Base-by-base conservation (phyloP, 1,140 invertebrate species). In the Apocrypta bakeri region DNA sequence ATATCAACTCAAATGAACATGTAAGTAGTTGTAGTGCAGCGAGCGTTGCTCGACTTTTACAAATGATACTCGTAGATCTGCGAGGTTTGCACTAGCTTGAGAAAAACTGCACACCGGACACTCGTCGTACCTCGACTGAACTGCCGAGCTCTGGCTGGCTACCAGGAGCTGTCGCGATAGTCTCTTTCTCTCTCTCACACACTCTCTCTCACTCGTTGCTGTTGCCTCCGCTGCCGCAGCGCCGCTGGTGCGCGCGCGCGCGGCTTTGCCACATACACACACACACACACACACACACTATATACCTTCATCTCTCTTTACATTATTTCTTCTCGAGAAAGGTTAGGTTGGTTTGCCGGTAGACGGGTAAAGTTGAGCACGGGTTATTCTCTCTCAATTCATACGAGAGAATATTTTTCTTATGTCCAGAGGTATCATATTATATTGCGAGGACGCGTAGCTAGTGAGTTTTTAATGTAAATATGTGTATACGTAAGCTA, bases 111-210 rank as follows among this genome's bases (percentile, higher is more conserved):
- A 56, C 48, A 56, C 21, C 17, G 21, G 33, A 9, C 33, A 37
- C 33, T 81, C 40, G 80, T 69, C 80, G 80, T 81, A 40, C 72
- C 80, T 81, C 72, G 72, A 81, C 80, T 81, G 80, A 72, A 29
- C 40, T 37, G 33, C 21, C 48, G 31, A 11, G 42, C 31, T 3
- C 25, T 7, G 63, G 33, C 25, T 7, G 63, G 33, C 33, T 24
- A 24, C 27, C 72, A 24, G 40, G 61, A 25, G 74, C 27, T 21
- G 73, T 7, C 63, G 21, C 33, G 64, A 56, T 56, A 72, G 69
- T 31, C 12, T 14, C 27, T 37, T 3, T 21, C 11, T 42, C 25
- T 48, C 37, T 74, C 77, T 71, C 40, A n/a, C 63, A 4, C 42
- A 69, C 64, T 48, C 64, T 11, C 33, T 14, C 17, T 21, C 25